Percentiles rank a stretch among this genome's conserved stretches.
Conservation (phyloP, 2,888 invertebrate genomes). For the Eupithecia dodoneata region DNA sequence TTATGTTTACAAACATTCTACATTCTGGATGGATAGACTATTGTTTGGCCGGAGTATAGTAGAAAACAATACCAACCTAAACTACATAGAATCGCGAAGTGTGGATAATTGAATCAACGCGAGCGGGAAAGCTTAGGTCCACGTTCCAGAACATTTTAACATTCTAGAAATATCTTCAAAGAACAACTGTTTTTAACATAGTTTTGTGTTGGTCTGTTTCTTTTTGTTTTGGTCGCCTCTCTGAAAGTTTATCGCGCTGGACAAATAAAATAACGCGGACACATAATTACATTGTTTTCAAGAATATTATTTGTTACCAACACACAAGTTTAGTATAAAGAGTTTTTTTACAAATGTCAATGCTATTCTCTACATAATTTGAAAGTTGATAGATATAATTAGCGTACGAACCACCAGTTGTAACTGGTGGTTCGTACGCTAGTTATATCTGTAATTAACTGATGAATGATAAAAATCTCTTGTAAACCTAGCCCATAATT, state of each 20-base stretch:
- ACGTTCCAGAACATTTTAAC: neutral
- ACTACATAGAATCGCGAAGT: neutral
- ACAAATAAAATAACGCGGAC: neutral
- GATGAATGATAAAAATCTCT: neutral
- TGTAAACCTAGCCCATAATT: neutral
- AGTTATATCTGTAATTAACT: neutral
- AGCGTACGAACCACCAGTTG: neutral
- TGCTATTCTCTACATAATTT: too few relatives aligned
- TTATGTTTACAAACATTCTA: too few relatives aligned
- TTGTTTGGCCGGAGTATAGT: neutral
- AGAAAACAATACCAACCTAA: neutral
- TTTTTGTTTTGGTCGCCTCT: neutral
- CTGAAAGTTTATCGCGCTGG: conserved; percentile 1
- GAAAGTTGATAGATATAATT: too few relatives aligned
- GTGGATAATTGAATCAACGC: neutral
- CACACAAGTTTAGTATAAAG: neutral
- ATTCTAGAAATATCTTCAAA: conserved; percentile 3
- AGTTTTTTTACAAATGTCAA: neutral
- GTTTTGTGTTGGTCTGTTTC: neutral
- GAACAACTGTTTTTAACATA: neutral
- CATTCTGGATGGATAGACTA: too few relatives aligned
- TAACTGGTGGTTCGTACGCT: neutral
- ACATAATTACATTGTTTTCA: neutral
- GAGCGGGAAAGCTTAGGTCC: neutral
- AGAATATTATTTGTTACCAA: neutral